A percentile compares a stretch with the other conserved stretches of the same genome.
Evolutionary conservation across 2,113 vertebrate genomes (phyloP).

Genomic region (Ibidorhyncha struthersii): DNA sequence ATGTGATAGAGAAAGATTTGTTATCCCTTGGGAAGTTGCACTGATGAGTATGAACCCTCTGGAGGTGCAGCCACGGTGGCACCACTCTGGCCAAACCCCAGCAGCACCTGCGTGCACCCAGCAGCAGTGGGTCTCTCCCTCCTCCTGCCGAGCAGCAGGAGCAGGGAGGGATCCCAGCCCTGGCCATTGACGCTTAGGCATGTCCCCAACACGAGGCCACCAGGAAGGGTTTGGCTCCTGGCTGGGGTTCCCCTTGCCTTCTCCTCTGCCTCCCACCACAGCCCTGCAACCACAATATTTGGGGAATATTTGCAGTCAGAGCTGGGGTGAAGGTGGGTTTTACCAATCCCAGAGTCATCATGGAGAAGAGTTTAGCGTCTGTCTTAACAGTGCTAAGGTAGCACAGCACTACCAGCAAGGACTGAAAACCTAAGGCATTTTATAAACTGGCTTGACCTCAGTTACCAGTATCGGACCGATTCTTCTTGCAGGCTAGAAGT

Average conservation of each 20-base stretch:
- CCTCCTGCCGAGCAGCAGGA: neutral
- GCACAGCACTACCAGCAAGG: neutral
- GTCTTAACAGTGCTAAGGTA: neutral
- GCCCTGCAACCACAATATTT: neutral
- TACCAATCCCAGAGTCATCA: neutral
- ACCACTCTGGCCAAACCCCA: fast-evolving
- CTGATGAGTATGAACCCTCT: fast-evolving
- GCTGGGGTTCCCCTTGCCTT: neutral
- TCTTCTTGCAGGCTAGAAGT: neutral
- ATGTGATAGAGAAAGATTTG: neutral
- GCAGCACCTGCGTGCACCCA: fast-evolving
- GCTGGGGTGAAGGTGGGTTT: neutral
- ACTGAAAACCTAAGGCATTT: neutral
- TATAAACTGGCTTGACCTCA: neutral
- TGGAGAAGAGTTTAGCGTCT: fast-evolving
- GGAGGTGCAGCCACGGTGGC: neutral
- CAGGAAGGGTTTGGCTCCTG: neutral
- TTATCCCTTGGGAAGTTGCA: neutral
- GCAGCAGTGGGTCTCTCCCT: neutral
- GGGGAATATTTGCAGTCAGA: neutral
- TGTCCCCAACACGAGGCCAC: fast-evolving
- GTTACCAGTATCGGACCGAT: neutral
- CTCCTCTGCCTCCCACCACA: neutral
- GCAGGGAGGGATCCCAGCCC: neutral
- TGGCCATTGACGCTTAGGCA: neutral